These are phyloP conservation scores for Oscheius sp. DNA, from an alignment of 2,888 invertebrate species.

Conservation along the genomic window DNA sequence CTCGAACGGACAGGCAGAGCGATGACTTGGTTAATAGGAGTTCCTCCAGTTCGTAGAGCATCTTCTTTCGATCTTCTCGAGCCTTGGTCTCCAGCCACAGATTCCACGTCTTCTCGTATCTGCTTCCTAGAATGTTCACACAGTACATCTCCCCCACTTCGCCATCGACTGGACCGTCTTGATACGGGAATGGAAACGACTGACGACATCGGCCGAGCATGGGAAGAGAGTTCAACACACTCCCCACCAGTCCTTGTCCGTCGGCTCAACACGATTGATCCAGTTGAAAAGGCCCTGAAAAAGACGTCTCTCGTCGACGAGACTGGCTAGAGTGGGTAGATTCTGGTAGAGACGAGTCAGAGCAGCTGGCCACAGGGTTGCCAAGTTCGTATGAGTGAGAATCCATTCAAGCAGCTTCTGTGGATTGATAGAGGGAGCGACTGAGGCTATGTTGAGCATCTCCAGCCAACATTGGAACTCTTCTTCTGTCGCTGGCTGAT, in stretches of 20 bases:
- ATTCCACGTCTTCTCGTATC: conserved; percentile 10
- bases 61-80: neutral
- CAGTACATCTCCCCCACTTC: conserved; percentile 6
- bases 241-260: neutral
- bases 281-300: conserved; percentile 1
- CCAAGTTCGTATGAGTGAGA: neutral
- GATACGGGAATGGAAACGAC: neutral
- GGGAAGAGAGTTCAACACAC: neutral
- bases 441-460: neutral
- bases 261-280: neutral
- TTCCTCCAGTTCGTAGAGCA: neutral
- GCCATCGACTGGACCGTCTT: neutral
- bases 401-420: neutral
- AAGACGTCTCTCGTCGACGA: neutral
- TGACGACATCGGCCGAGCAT: neutral
- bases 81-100: conserved; percentile 13
- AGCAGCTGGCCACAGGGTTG: neutral
- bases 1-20: neutral
- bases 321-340: neutral
- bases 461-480: neutral
- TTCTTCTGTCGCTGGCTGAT: neutral
- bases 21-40: neutral
- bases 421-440: neutral
- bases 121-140: conserved; percentile 4
- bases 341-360: conserved; percentile 5